Base-by-base conservation (phyloP, 2,113 vertebrate species). In the Nannospalax galili region DNA sequence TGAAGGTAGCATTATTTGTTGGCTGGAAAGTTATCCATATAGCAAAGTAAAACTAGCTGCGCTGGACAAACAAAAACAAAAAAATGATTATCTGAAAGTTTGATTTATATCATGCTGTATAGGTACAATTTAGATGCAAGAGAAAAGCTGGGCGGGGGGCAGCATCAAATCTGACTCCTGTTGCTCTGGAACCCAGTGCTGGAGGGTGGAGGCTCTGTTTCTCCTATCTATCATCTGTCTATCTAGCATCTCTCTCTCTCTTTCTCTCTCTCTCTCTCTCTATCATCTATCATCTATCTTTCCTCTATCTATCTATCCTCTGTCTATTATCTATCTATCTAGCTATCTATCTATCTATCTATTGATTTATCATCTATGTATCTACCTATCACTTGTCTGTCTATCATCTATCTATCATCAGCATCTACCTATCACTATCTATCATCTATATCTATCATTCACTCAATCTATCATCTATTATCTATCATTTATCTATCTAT, bases 11-110 rank as follows among this genome's bases (percentile, higher is more conserved):
- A 30, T 70, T 86, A 26, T 88, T 86, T 82, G 2, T 75, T 81
- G 32, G 87, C 22, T 84, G 56, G 40, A 5, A 87, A 80, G 84
- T 90, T 91, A 81, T 28, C 65, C 56, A 87, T 52, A 70, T 32
- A 93, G 70, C 24, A 85, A 77, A 73, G 2, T 19, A 42, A 91
- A 97, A 96, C 72, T 93, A 94, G 48, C 19, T 75, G 37, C 32
- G 24, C 16, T 82, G 11, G 20, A 90, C 65, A 86, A 79, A 78
- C 42, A 75, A n/a, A 65, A 56, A n/a, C 30, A 45, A 42, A 65
- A 60, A 60, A 62, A 26, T 17, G 35, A 84, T 86, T 80, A 81
- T 92, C 11, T 32, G 42, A 85, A 62, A 14, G 6, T 82, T 97
- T 93, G 62, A 32, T 90, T 94, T 90, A n/a, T 62, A 42, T 75